Evolutionary conservation across 2,888 invertebrate genomes (phyloP), one percentile per base, ranked within the genome.

Genomic region (Dorcus hopei): DNA sequence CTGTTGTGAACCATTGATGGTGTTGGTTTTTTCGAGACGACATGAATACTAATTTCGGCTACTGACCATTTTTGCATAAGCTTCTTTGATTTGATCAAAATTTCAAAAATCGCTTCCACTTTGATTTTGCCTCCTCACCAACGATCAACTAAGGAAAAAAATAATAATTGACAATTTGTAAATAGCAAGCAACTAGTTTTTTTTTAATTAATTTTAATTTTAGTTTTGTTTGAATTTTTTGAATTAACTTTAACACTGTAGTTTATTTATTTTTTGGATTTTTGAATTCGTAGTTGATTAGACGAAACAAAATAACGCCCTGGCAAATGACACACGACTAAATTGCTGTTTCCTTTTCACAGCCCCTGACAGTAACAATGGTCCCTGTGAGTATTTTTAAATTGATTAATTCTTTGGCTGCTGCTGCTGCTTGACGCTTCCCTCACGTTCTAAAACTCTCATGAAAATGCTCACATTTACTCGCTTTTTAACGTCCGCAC

Each of bases 321-420:
- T 38, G 47, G 39, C n/a, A 54, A 39, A 51, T 41, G 50, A 47
- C 45, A 38, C 47, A 51, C 42, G 38, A 62, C 61, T 67, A 67
- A 67, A 66, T 57, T 58, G 57, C 56, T 60, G 57, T 41, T 61
- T 62, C 80, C 77, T 80, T 82, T 87, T 84, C 87, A 85, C 90
- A 91, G 91, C 90, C 81, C 89, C 88, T 80, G 89, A 88, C 85
- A 87, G 87, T 87, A 88, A 87, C 85, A 88, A 87, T 86, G 89
- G 89, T 81, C 89, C 90, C 83, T 91, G 91, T 91, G 88, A 91
- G 91, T 91, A 91, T 87, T 70, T 71, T 68, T 61, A 55, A 45
- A 49, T 33, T 48, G 23, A 48, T 38, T 56, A 55, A 45, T 56
- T 43, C 26, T 33, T 33, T 33, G 26, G 26, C 40, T 52, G 59